These are phyloP conservation scores for Ricordea florida DNA, from an alignment of 92 coral and sea anemone genomes.

Conservation along the genomic window DNA sequence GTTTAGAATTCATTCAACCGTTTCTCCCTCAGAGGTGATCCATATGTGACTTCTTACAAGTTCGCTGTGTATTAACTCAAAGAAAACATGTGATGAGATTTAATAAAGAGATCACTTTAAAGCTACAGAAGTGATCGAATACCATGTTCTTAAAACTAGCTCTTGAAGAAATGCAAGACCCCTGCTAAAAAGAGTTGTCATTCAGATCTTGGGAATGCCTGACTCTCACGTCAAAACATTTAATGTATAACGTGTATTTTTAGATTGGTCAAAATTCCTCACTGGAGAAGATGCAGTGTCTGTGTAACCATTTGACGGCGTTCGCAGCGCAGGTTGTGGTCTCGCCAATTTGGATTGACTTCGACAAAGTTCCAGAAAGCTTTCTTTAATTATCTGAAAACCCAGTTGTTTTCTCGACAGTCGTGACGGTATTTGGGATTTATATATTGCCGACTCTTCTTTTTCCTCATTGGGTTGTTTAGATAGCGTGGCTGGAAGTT, in stretches of 20 bases:
- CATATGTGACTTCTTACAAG: no score
- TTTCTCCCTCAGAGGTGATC: no score
- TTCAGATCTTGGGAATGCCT: no score
- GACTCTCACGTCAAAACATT: background rate
- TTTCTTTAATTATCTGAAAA: conserved; percentile 13
- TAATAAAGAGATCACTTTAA: no score
- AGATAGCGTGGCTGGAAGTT: conserved; percentile 71
- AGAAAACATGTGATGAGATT: no score
- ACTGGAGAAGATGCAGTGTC: conserved; percentile 56
- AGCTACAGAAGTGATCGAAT: no score
- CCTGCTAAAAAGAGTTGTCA: no score
- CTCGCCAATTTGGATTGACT: conserved; percentile 56
- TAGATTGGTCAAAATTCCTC: conserved; percentile 71
- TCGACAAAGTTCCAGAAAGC: conserved; percentile 34
- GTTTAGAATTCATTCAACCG: no score
- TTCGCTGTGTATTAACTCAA: no score
- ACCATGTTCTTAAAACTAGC: no score
- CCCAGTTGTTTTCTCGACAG: conserved; percentile 60
- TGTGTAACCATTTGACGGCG: conserved; percentile 73
- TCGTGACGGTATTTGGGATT: conserved; percentile 51
- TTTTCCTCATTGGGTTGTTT: conserved; percentile 74
- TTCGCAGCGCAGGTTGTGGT: conserved; percentile 65
- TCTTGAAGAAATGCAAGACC: no score
- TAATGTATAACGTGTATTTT: background rate
- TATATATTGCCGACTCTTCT: conserved; percentile 46